Conservation (phyloP, 1,140 invertebrate genomes). For the Popillia japonica region DNA sequence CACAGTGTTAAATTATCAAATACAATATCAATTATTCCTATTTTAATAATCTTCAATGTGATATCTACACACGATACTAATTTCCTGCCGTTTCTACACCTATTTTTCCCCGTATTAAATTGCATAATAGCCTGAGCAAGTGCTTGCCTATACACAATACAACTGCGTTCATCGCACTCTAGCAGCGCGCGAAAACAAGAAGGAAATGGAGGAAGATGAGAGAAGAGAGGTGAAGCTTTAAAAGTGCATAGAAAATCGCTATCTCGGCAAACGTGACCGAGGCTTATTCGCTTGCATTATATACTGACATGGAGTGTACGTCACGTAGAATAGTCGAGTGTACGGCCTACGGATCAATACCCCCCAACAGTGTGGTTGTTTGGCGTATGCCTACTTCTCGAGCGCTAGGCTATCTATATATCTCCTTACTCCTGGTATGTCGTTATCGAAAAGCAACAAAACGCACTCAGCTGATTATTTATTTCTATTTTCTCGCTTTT, state of each 20-base stretch:
- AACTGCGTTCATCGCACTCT: too few species aligned
- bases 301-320: not conserved
- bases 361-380: not conserved
- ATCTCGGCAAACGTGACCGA: constrained; percentile 9
- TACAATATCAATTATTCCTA: too few species aligned
- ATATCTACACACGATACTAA: too few species aligned
- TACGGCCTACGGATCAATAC: constrained; percentile 17
- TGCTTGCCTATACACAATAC: too few species aligned
- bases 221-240: not conserved
- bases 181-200: not conserved
- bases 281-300: constrained; percentile 1
- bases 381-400: not conserved
- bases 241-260: not conserved
- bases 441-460: constrained; percentile 4
- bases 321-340: constrained; percentile 4
- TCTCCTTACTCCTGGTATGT: not conserved
- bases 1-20: too few species aligned
- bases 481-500: not conserved
- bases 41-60: too few species aligned
- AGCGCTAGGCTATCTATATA: not conserved
- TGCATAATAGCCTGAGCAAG: too few species aligned
- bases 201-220: not conserved
- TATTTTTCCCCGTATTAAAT: too few species aligned
- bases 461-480: constrained; percentile 10
- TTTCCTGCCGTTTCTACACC: too few species aligned